phyloP scores from a whole-genome alignment of 2,797 vertebrate genomes.

The Trematomus bernacchii region DNA sequence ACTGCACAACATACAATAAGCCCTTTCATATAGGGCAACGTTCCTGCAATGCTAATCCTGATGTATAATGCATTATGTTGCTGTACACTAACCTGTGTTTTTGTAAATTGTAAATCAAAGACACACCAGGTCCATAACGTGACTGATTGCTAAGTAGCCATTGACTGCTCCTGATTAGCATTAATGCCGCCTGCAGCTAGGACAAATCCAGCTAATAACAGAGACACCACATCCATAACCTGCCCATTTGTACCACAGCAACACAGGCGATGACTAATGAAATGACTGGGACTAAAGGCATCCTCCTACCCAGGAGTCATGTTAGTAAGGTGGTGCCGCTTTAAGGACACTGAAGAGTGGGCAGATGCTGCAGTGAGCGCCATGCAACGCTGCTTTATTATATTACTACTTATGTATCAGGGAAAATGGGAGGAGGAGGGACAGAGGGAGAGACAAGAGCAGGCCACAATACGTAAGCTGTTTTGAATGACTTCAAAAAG shows the following conservation, averaged over 20 bases:
- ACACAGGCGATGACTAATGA: constrained; percentile 38
- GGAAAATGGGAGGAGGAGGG: constrained; percentile 19
- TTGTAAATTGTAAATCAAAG: constrained; percentile 51
- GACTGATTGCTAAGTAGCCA: constrained; percentile 23
- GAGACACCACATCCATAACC: constrained; percentile 34
- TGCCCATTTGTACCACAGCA: constrained; percentile 32
- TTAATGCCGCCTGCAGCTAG: constrained; percentile 34
- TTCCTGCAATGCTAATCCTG: constrained; percentile 2
- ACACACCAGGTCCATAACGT: constrained; percentile 19
- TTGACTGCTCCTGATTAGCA: constrained; percentile 52
- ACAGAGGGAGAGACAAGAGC: constrained; percentile 24
- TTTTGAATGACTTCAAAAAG: constrained; percentile 11
- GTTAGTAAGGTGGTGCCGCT: constrained; percentile 30
- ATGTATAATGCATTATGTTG: constrained; percentile 31
- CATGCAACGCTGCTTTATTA: constrained; percentile 45
- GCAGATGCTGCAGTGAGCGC: constrained; percentile 44
- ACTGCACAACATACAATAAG: constrained; percentile 7
- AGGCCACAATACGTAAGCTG: background rate
- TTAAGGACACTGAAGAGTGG: constrained; percentile 36
- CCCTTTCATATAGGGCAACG: background rate
- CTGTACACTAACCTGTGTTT: background rate
- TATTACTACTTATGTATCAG: constrained; percentile 36
- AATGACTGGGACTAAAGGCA: constrained; percentile 28
- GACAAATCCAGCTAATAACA: constrained; percentile 40
- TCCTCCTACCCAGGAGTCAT: constrained; percentile 20